phyloP scores from a whole-genome alignment of 2,888 invertebrate genomes.

The Ennomos erosarius region DNA sequence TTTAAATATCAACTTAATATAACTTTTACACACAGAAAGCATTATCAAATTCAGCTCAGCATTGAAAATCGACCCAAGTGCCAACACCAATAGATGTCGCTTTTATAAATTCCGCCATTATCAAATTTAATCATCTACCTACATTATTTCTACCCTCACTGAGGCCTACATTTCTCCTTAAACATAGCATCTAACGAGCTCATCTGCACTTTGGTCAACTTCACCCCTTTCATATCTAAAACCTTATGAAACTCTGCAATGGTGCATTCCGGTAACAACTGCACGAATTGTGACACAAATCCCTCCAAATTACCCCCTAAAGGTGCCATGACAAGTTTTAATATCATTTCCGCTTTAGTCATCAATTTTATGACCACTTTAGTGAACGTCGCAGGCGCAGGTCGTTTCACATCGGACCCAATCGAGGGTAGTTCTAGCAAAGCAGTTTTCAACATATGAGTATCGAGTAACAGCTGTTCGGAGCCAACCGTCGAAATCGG shows the following conservation, averaged over 20 bases:
- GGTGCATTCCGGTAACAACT: conserved; percentile 95
- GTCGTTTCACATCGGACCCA: conserved; percentile 94
- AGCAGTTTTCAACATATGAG: conserved; percentile 97
- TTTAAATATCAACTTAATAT: too few species aligned
- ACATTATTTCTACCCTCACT: neutral
- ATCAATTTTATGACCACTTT: conserved; percentile 95
- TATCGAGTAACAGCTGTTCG: conserved; percentile 96
- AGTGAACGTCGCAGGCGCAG: conserved; percentile 94
- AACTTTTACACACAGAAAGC: too few species aligned
- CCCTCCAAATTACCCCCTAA: conserved; percentile 88
- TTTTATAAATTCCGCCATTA: too few species aligned
- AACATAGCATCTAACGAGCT: conserved; percentile 62
- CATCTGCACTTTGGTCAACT: conserved; percentile 69
- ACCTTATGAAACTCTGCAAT: conserved; percentile 96
- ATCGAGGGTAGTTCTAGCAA: conserved; percentile 97
- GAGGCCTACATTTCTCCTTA: conserved; percentile 49
- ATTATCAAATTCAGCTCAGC: too few species aligned
- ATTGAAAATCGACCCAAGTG: too few species aligned
- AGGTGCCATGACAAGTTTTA: conserved; percentile 99
- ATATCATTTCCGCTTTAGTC: conserved; percentile 99
- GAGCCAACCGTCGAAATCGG: conserved; percentile 95
- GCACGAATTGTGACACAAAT: conserved; percentile 95
- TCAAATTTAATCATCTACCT: too few species aligned
- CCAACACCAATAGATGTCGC: too few species aligned
- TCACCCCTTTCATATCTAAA: conserved; percentile 96